These are phyloP conservation scores for Delia radicum DNA, from an alignment of 1,140 invertebrate species.

Conservation along the genomic window DNA sequence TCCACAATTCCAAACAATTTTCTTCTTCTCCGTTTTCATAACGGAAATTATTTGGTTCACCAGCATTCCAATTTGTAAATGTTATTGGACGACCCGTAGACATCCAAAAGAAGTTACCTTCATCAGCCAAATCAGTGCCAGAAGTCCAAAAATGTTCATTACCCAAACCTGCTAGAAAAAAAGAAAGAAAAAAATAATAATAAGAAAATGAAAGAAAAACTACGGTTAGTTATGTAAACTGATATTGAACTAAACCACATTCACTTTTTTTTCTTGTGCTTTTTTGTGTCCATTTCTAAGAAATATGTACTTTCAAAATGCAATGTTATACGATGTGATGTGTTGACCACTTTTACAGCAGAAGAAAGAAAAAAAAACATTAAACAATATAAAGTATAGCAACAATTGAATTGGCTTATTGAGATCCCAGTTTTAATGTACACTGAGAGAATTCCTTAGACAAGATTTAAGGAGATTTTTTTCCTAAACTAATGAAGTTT, in stretches of 20 bases:
- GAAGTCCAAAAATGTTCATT: slow-evolving; percentile 92
- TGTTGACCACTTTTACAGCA: no score
- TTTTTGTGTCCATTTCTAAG: neutral
- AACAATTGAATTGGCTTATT: neutral
- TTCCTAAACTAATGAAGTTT: no score
- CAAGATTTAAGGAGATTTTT: no score
- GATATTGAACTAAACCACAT: neutral
- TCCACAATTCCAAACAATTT: slow-evolving; percentile 88
- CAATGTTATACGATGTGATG: no score
- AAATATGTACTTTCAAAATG: neutral
- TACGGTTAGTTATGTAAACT: neutral
- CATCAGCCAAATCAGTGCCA: slow-evolving; percentile 86
- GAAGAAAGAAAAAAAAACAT: neutral
- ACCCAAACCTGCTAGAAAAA: slow-evolving; percentile 63
- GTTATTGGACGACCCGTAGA: slow-evolving; percentile 83
- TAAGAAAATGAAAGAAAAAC: neutral
- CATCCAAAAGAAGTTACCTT: slow-evolving; percentile 91
- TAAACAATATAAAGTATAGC: neutral
- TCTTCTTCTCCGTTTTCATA: slow-evolving; percentile 92
- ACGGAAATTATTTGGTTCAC: slow-evolving; percentile 83
- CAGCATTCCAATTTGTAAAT: slow-evolving; percentile 90
- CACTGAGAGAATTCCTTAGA: no score
- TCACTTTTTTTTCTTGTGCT: neutral
- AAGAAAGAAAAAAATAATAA: neutral
- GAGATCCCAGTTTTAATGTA: no score